phyloP scores from a whole-genome alignment of 1,140 invertebrate genomes.

The Conopomorpha cramerella region DNA sequence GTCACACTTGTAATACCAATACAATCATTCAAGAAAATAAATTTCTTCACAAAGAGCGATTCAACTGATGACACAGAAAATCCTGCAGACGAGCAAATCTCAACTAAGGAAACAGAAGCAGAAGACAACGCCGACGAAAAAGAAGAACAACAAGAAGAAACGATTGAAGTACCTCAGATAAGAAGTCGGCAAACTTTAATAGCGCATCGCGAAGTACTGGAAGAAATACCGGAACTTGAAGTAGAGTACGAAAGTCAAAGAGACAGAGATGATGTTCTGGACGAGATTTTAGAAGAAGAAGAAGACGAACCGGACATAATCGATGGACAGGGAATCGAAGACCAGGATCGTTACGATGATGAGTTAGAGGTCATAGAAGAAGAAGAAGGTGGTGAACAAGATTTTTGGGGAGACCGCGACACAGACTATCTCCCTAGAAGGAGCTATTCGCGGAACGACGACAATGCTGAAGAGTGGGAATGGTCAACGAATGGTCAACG shows the following conservation, averaged over 20 bases:
- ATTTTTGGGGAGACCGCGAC: slow-evolving; percentile 26
- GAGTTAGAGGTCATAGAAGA: slow-evolving; percentile 38
- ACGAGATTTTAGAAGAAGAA: slow-evolving; percentile 54
- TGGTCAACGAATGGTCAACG: slow-evolving; percentile 35
- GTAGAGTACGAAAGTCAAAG: slow-evolving; percentile 43
- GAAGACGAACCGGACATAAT: slow-evolving; percentile 29
- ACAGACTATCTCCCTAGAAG: slow-evolving; percentile 14
- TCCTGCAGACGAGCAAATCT: slow-evolving; percentile 1
- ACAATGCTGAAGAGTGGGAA: slow-evolving; percentile 51
- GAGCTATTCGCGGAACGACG: slow-evolving; percentile 20
- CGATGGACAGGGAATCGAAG: slow-evolving; percentile 6
- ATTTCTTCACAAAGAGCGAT: slow-evolving; percentile 13
- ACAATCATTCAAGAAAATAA: slow-evolving; percentile 65
- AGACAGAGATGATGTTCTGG: slow-evolving; percentile 29
- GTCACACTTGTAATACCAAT: slow-evolving; percentile 70
- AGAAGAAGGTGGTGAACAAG: slow-evolving; percentile 6
- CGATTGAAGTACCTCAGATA: slow-evolving; percentile 13
- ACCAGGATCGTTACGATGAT: slow-evolving; percentile 16
- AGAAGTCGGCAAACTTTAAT: slow-evolving; percentile 25
- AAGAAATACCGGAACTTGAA: slow-evolving; percentile 46
- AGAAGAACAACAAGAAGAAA: slow-evolving; percentile 8
- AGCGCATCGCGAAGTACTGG: slow-evolving; percentile 40
- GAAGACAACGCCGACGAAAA: slow-evolving; percentile 7
- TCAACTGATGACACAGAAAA: slow-evolving; percentile 10
- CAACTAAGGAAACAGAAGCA: slow-evolving; percentile 1